Evolutionary conservation across 2,888 invertebrate genomes (phyloP).

Genomic region (Ornithoptera priamus): DNA sequence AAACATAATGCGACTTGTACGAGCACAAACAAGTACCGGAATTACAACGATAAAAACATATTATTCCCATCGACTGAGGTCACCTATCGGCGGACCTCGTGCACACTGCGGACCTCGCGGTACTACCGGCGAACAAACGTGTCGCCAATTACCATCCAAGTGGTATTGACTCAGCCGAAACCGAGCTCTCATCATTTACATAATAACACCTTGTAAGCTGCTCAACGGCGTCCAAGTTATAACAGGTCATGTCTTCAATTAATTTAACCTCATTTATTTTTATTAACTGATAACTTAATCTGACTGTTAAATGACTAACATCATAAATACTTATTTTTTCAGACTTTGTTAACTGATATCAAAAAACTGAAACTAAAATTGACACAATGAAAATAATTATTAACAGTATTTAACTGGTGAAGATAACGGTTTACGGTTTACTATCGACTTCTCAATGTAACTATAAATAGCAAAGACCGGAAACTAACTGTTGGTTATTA

Average conservation of each 20-base stretch:
- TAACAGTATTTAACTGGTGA: too few species aligned
- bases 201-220: slow-evolving; percentile 73
- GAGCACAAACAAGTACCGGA: slow-evolving; percentile 21
- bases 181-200: slow-evolving; percentile 78
- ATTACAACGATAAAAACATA: slow-evolving; percentile 29
- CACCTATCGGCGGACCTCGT: slow-evolving; percentile 42
- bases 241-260: slow-evolving; percentile 27
- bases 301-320: too few species aligned
- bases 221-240: slow-evolving; percentile 38
- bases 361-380: too few species aligned
- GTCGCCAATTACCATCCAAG: slow-evolving; percentile 71
- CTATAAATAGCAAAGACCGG: too few species aligned
- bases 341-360: too few species aligned
- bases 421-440: too few species aligned
- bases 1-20: slow-evolving; percentile 4
- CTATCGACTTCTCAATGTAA: too few species aligned
- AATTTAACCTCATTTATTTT: too few species aligned
- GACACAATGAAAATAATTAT: too few species aligned
- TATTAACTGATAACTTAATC: background rate
- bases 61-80: slow-evolving; percentile 46
- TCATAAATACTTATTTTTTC: too few species aligned
- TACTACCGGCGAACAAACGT: slow-evolving; percentile 52
- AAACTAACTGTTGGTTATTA: too few species aligned
- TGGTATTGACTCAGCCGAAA: slow-evolving; percentile 77
- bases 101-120: slow-evolving; percentile 41